Conservation (phyloP, 2,888 invertebrate genomes). For the Pocota personata region DNA sequence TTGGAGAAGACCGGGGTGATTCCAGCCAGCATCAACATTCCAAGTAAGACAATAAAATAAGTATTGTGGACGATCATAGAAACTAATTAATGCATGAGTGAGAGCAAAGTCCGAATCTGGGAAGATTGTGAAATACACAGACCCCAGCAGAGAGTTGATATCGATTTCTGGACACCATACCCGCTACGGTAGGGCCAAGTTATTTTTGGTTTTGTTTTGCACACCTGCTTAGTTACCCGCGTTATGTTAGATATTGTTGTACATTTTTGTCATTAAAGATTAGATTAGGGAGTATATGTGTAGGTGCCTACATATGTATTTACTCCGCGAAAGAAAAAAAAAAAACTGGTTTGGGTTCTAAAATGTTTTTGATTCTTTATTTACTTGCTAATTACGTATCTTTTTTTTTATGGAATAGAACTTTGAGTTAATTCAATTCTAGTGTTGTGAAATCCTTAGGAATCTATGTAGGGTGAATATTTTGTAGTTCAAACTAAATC, state of each 20-base stretch:
- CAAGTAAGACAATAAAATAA: conserved; percentile 84
- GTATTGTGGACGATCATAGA: background rate
- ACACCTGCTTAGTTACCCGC: background rate
- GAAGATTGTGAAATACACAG: background rate
- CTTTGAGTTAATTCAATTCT: too few relatives aligned
- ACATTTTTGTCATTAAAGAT: too few relatives aligned
- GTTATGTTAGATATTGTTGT: too few relatives aligned
- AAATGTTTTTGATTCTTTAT: background rate
- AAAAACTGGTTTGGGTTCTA: background rate
- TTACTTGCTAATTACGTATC: background rate
- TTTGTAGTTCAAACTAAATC: too few relatives aligned
- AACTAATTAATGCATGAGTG: background rate
- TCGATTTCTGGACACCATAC: background rate
- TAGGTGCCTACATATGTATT: background rate
- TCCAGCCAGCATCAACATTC: conserved; percentile 90
- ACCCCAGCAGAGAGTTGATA: background rate
- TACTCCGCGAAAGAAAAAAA: too few relatives aligned
- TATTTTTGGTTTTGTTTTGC: background rate
- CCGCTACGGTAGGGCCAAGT: background rate
- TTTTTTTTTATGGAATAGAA: too few relatives aligned
- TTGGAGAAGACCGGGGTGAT: conserved; percentile 88
- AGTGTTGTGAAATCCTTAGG: too few relatives aligned
- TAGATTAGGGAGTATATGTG: background rate
- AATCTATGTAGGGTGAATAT: too few relatives aligned
- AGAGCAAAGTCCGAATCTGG: background rate